Conservation (phyloP, 2,888 invertebrate genomes). For the Nemapogon koenigi region DNA sequence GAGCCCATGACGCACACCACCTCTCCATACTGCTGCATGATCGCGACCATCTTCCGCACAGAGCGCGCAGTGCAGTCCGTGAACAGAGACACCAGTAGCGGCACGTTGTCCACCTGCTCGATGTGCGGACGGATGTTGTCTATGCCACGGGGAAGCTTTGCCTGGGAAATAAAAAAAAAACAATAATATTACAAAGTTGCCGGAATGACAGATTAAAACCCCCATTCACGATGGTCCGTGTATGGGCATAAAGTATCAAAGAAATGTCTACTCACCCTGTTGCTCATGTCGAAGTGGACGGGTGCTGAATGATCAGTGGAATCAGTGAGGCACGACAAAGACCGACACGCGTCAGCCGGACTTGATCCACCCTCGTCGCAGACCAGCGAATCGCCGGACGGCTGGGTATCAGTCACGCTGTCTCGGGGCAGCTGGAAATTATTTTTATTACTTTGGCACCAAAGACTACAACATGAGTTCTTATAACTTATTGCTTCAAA, state of each 20-base stretch:
- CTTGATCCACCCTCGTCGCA: constrained; percentile 48
- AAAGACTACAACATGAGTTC: too few relatives aligned
- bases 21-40: constrained; percentile 95
- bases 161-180: constrained; percentile 53
- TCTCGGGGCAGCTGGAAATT: constrained; percentile 29
- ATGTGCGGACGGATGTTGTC: constrained; percentile 96
- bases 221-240: too few relatives aligned
- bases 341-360: constrained; percentile 77
- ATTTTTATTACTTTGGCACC: too few relatives aligned
- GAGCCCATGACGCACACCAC: constrained; percentile 95
- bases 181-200: background rate
- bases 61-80: constrained; percentile 96
- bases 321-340: constrained; percentile 84
- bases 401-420: constrained; percentile 45
- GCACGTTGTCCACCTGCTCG: constrained; percentile 96
- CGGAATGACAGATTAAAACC: too few relatives aligned
- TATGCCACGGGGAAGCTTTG: constrained; percentile 94
- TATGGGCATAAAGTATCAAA: background rate
- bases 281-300: constrained; percentile 91
- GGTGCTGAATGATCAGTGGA: constrained; percentile 92
- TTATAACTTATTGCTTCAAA: too few relatives aligned
- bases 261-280: constrained; percentile 67
- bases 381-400: constrained; percentile 62
- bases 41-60: constrained; percentile 85
- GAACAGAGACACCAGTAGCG: constrained; percentile 94